Evolutionary conservation across 1,140 invertebrate species (phyloP), one percentile per base, ranked within the genome.

Genomic region (Drosophila tsacasi): DNA sequence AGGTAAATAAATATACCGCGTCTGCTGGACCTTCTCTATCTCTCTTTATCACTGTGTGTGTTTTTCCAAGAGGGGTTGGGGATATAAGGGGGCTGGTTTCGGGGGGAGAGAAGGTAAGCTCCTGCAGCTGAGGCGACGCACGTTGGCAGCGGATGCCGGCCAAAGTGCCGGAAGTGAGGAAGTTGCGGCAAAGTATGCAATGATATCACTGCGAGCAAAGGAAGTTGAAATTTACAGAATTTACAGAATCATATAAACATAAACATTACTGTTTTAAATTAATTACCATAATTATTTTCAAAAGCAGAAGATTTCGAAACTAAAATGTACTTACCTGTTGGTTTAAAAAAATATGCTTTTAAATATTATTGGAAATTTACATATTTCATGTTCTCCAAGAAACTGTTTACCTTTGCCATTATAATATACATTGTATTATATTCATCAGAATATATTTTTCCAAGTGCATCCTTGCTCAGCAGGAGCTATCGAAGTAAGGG

Each of bases 161-260:
- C 64, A 90, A 84, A 89, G 84, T 84, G 84, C 85, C 84, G 84
- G 84, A 89, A 79, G 84, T 78, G 69, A 78, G 84, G 73, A 90
- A 76, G 84, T 73, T 76, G 85, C 85, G 74, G 68, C 69, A 84
- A 89, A 89, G 84, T 89, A 85, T 89, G 84, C 85, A 89, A 89
- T 69, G 23, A 37, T 37, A 19, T 17, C 49, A 50, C 15, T 55
- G 67, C 23, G n/a, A 25, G 19, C 17, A n/a, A 30, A n/a, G n/a
- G n/a, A n/a, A n/a, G n/a, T n/a, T n/a, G n/a, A n/a, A n/a, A n/a
- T n/a, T n/a, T n/a, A n/a, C n/a, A n/a, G n/a, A n/a, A n/a, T n/a
- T n/a, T n/a, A n/a, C n/a, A n/a, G n/a, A n/a, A n/a, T n/a, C n/a
- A n/a, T n/a, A n/a, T n/a, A n/a, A n/a, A n/a, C n/a, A n/a, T n/a